Base-by-base conservation (phyloP, 2,888 invertebrate genomes). In the Aphodius granarius region DNA sequence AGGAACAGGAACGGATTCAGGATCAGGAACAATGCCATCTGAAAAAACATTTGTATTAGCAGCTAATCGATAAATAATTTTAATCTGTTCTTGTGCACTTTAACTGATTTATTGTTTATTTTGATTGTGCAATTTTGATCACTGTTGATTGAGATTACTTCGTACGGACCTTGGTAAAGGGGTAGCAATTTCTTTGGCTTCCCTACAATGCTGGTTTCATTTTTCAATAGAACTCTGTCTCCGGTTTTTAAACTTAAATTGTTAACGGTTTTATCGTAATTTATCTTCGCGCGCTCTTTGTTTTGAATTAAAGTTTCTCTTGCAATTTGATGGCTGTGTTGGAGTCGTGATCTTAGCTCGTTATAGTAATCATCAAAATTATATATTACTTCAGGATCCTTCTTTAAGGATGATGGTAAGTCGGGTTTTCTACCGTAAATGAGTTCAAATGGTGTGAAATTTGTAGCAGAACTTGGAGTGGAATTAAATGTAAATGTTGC, bases 391-490 rank as follows among this genome's bases (percentile, higher is more conserved):
- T 81, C 77, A 62, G 81, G 78, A 65, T 20, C 65, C 62, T 62
- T 74, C 78, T 73, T 71, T n/a, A 82, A 70, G n/a, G 80, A 77
- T 2, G 78, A 72, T 13, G 77, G 79, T 9, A 79, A 23, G 43
- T 78, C 71, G 15, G 78, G 64, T 75, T 75, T 66, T 64, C 75
- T 21, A 16, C 81, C 80, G 23, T 79, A 81, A 0, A 81, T 70
- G 62, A 82, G 65, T 78, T 81, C 80, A 63, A 78, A 79, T 9
- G 81, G 81, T 4, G 80, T 76, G 62, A 75, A 81, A 6, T 75
- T 74, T 2, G 80, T 82, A 3, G 79, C 17, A 18, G 66, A 18
- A 66, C 19, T 17, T 2, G 66, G 66, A 66, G 66, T 66, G 19
- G 66, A 18, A 19, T 16, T 66, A 66, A 18, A 66, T 66, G 66